Base-by-base conservation (phyloP, 2,888 invertebrate species). In the Drosophila algonquin region DNA sequence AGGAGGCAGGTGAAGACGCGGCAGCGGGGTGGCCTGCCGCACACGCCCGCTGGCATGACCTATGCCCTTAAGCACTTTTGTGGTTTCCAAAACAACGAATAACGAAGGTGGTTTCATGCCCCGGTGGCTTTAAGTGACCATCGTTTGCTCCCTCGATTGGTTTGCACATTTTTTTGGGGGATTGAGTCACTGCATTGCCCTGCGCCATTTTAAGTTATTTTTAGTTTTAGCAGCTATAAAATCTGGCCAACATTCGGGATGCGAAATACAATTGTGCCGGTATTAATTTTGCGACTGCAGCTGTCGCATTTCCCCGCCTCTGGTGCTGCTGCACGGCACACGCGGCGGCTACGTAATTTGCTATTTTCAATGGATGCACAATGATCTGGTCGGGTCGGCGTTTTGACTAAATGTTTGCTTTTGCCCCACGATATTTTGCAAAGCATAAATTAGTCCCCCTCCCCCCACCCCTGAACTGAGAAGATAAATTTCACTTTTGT, bases 191-290 rank as follows among this genome's bases (percentile, higher is more conserved):
- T 62, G 44, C 53, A 18, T 10, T 51, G 71, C 48, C 48, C 56
- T 70, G 72, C 75, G 76, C 73, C 71, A 75, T 78, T 58, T 56
- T 74, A 87, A 81, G 83, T 84, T 81, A 81, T 87, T 84, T 81
- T 76, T 84, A 74, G 84, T 65, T 40, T n/a, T 44, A 56, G 35
- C 76, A 74, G 76, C 72, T 69, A 78, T 74, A 75, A 75, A 83
- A 77, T 69, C 54, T 63, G 14, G 40, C 14, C 7, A 40, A 14
- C 6, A 55, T 73, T 67, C 51, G 44, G 63, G 67, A n/a, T 59
- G 67, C 65, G 65, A 21, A 60, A 75, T 67, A 83, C 84, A 75
- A 80, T 87, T 65, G 81, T 32, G 60, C 45, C 57, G 46, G 59
- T 71, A 77, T 83, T 73, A 72, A 77, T 74, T 80, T 70, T 63